Percentiles rank a stretch among this genome's conserved stretches.
phyloP scores from a whole-genome alignment of 2,113 vertebrate genomes.

The Todiramphus chloris region DNA sequence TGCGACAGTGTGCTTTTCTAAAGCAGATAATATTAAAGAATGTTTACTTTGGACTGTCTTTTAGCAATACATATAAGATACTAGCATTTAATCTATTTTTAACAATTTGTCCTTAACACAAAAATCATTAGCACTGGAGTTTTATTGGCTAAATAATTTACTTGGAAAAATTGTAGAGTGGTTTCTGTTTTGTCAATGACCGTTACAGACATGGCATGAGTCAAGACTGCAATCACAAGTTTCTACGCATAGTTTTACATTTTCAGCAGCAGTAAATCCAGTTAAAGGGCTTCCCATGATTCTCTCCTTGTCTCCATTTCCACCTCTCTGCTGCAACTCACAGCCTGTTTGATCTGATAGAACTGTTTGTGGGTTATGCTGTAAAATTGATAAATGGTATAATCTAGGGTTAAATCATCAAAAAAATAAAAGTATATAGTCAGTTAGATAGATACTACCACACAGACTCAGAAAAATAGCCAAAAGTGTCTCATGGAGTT shows the following conservation, averaged over 20 bases:
- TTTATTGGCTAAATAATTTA: not conserved
- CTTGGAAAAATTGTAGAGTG: not conserved
- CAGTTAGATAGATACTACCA: not conserved
- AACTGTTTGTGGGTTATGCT: not conserved
- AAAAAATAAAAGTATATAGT: not conserved
- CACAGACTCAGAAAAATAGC: not conserved
- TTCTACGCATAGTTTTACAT: not conserved
- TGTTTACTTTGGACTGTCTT: not conserved
- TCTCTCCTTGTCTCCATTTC: not conserved
- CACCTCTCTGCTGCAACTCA: not conserved
- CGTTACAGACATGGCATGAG: not conserved
- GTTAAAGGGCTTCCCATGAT: not conserved
- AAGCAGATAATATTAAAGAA: not conserved
- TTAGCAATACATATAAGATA: not conserved
- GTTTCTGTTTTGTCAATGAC: not conserved
- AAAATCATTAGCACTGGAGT: not conserved
- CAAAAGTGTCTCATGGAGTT: not conserved
- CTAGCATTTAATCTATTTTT: not conserved
- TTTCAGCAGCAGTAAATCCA: not conserved
- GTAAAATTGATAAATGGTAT: not conserved
- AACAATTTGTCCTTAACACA: not conserved
- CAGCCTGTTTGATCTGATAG: not conserved
- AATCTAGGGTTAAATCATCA: not conserved
- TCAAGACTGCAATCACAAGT: not conserved
- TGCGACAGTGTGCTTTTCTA: not conserved